Evolutionary conservation across 1,140 invertebrate species (phyloP).

Genomic region (Stratiolaelaps scimitus): DNA sequence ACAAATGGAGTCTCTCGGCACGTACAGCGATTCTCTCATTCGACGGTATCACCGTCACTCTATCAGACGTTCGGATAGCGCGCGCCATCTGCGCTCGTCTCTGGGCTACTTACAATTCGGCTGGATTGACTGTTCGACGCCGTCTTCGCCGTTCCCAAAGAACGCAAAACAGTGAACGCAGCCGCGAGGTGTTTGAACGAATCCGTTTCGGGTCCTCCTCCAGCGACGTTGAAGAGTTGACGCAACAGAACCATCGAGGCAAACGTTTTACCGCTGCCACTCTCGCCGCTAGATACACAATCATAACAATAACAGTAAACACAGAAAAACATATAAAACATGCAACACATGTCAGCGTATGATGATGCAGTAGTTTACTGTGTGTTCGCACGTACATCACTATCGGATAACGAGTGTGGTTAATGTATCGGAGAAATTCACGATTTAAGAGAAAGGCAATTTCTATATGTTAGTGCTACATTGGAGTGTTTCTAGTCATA

Average conservation of each 20-base stretch:
- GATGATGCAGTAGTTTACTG: too few relatives aligned
- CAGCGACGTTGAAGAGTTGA: conserved; percentile 80
- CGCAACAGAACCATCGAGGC: conserved; percentile 77
- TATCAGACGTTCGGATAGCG: too few relatives aligned
- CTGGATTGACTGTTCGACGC: conserved; percentile 79
- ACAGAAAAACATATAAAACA: not conserved
- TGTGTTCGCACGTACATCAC: too few relatives aligned
- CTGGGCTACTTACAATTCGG: conserved; percentile 60
- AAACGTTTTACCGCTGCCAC: conserved; percentile 87
- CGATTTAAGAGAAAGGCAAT: conserved; percentile 10
- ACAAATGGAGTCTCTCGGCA: too few relatives aligned
- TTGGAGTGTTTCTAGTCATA: not conserved
- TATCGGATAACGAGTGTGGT: not conserved
- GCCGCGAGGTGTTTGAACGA: conserved; percentile 90
- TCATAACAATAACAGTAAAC: not conserved
- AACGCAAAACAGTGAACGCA: conserved; percentile 79
- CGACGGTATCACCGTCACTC: too few relatives aligned
- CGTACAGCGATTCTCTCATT: too few relatives aligned
- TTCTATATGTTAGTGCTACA: not conserved
- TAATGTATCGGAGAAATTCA: not conserved
- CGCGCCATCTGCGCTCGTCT: too few relatives aligned
- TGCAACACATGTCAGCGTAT: too few relatives aligned
- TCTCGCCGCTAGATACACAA: conserved; percentile 54
- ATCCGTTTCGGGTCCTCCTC: conserved; percentile 81
- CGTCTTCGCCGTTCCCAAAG: conserved; percentile 77